A percentile compares a stretch with the other conserved stretches of the same genome.
These are phyloP conservation scores for Drosophila phalerata DNA, from an alignment of 2,888 invertebrate species.

Conservation along the genomic window DNA sequence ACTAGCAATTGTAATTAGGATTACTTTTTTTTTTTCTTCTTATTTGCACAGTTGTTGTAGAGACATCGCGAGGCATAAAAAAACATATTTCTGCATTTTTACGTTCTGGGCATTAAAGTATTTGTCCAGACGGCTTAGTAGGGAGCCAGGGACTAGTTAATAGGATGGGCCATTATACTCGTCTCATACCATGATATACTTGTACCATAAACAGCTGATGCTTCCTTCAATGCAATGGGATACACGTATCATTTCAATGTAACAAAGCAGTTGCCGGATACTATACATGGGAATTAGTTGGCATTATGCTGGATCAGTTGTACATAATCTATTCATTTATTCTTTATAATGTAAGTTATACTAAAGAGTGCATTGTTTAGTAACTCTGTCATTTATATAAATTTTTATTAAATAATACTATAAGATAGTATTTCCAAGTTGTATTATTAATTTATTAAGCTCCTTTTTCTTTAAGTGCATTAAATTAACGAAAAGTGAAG, in stretches of 20 bases:
- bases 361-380: not conserved
- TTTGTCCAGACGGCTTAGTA: conserved; percentile 73
- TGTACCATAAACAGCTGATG: conserved; percentile 39
- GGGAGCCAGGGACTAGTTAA: conserved; percentile 48
- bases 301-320: conserved; percentile 39
- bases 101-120: conserved; percentile 69
- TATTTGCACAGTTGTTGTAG: conserved; percentile 76
- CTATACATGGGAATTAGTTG: conserved; percentile 38
- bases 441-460: not conserved
- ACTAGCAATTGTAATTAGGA: conserved; percentile 81
- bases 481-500: too few relatives aligned
- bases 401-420: not conserved
- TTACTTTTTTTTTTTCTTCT: conserved; percentile 81
- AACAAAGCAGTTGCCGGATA: conserved; percentile 19
- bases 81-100: conserved; percentile 76
- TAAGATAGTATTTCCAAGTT: not conserved
- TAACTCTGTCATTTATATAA: not conserved
- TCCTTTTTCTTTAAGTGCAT: too few relatives aligned
- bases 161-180: conserved; percentile 41
- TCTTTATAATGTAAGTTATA: not conserved
- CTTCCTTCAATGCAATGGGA: conserved; percentile 3
- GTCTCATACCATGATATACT: conserved; percentile 9
- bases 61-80: conserved; percentile 60
- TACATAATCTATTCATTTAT: not conserved
- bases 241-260: conserved; percentile 24